phyloP scores from a whole-genome alignment of 2,888 invertebrate genomes.

The Thyatira batis region DNA sequence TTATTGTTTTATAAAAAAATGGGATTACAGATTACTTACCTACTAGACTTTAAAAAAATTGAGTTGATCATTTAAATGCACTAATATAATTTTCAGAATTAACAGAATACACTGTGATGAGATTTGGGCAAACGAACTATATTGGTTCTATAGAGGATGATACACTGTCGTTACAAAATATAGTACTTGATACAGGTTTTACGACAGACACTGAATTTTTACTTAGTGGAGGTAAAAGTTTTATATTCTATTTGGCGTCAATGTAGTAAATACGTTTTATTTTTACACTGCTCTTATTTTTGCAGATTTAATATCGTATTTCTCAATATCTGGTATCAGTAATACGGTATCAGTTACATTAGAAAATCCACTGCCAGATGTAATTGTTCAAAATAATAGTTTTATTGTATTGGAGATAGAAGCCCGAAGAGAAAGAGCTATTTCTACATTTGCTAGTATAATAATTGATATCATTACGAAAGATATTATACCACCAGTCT shows the following conservation, averaged over 20 bases:
- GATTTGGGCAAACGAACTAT: conserved; percentile 53
- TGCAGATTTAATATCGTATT: conserved; percentile 43
- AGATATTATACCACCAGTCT: conserved; percentile 30
- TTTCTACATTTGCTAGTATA: conserved; percentile 44
- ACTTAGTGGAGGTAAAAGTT: conserved; percentile 48
- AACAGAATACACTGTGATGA: conserved; percentile 46
- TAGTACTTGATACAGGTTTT: conserved; percentile 50
- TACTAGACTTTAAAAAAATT: too few species aligned
- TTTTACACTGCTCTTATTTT: conserved; percentile 18
- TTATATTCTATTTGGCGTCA: background rate
- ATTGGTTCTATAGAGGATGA: conserved; percentile 41
- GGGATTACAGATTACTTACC: too few species aligned
- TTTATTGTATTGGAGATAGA: conserved; percentile 56
- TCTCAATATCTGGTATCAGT: conserved; percentile 25
- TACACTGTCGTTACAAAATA: conserved; percentile 34
- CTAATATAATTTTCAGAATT: conserved; percentile 46
- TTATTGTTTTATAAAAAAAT: too few species aligned
- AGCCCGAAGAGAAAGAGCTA: conserved; percentile 50
- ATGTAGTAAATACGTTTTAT: too few species aligned
- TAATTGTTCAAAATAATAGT: conserved; percentile 32
- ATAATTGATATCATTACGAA: conserved; percentile 44
- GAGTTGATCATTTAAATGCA: too few species aligned
- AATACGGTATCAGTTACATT: conserved; percentile 38
- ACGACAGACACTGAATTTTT: conserved; percentile 39
- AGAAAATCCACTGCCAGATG: conserved; percentile 27